Evolutionary conservation across 2,888 invertebrate genomes (phyloP).

Genomic region (Cetonia aurata): DNA sequence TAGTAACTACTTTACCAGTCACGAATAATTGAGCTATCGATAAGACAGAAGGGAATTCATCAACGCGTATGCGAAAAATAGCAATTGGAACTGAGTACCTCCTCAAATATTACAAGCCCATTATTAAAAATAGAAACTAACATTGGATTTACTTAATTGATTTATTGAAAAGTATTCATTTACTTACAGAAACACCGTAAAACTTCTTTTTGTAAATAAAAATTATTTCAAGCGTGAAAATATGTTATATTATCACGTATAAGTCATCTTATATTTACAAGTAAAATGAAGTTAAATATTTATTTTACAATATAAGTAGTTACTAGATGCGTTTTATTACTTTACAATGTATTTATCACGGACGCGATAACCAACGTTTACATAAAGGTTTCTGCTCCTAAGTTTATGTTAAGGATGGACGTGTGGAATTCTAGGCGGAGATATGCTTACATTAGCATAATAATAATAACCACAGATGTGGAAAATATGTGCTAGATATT

Average conservation of each 20-base stretch:
- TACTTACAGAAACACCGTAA: constrained; percentile 7
- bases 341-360: constrained; percentile 33
- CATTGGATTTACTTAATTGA: constrained; percentile 11
- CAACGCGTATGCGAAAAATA: no score
- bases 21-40: neutral
- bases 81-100: constrained; percentile 8
- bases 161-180: constrained; percentile 1
- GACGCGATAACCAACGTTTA: constrained; percentile 20
- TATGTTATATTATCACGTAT: constrained; percentile 21
- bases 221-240: constrained; percentile 18
- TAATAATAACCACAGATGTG: no score
- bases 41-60: no score
- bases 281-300: constrained; percentile 38
- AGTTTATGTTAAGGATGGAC: neutral
- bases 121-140: constrained; percentile 26
- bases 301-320: constrained; percentile 29
- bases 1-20: neutral
- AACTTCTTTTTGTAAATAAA: constrained; percentile 10
- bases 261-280: constrained; percentile 19
- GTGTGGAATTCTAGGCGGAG: no score
- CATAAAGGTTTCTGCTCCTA: constrained; percentile 20
- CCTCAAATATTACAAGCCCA: constrained; percentile 17
- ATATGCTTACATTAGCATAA: no score
- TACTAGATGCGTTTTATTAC: constrained; percentile 32
- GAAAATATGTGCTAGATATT: no score